phyloP scores from a whole-genome alignment of 1,140 invertebrate species.

The Ceratosolen fusciceps region DNA sequence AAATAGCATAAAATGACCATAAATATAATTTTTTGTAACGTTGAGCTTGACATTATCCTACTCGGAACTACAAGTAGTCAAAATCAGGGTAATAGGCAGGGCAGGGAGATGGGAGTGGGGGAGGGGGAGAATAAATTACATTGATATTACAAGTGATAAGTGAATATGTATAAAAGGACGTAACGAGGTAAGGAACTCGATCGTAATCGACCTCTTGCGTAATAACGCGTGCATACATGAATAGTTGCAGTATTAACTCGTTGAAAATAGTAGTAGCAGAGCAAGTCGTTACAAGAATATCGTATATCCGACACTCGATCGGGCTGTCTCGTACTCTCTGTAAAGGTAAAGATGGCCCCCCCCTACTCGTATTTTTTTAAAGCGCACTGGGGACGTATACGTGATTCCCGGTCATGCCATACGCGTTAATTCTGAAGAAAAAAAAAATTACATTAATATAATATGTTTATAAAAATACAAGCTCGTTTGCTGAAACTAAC shows the following conservation, averaged over 20 bases:
- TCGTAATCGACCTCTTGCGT: conserved; percentile 18
- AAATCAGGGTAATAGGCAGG: too few relatives aligned
- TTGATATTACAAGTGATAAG: too few relatives aligned
- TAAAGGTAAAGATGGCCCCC: not conserved
- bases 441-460: not conserved
- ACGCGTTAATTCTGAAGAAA: not conserved
- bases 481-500: too few relatives aligned
- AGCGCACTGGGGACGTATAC: not conserved
- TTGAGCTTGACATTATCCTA: too few relatives aligned
- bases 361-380: not conserved
- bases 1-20: too few relatives aligned
- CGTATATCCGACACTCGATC: conserved; percentile 26
- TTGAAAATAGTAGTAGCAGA: not conserved
- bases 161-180: too few relatives aligned
- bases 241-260: not conserved
- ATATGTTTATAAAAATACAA: too few relatives aligned
- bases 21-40: too few relatives aligned
- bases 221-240: not conserved
- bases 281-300: conserved; percentile 21
- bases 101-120: too few relatives aligned
- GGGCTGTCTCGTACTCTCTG: not conserved
- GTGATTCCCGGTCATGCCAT: not conserved
- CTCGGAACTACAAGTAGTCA: too few relatives aligned
- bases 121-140: too few relatives aligned
- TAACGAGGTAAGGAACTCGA: too few relatives aligned